Base-by-base conservation (phyloP, 2,888 invertebrate genomes). In the Andrena hattorfiana region DNA sequence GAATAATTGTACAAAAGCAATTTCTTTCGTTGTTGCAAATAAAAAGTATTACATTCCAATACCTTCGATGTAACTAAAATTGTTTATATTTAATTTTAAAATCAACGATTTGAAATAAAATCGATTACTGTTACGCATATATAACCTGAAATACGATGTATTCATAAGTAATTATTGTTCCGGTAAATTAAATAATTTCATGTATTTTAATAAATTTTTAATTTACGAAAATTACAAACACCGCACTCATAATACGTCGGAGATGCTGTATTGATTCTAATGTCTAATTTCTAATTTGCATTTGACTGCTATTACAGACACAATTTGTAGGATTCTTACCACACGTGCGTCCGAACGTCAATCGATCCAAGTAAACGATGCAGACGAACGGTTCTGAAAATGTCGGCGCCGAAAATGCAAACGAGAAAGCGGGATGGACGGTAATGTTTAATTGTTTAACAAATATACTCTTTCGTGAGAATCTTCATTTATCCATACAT, bases 341-440 rank as follows among this genome's bases (percentile, higher is more conserved):
- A 69, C 59, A 64, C 81, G 51, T 64, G 62, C 60, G 60, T 23
- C 23, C 35, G 66, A 49, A 62, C 54, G 56, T 26, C 51, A 60
- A 62, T 49, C 20, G 32, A 70, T 23, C 54, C 5, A 51, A 78
- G 49, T 75, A 64, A 64, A 85, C 66, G 76, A 94, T 94, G 94
- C 94, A 94, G 91, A 93, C 91, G 90, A 94, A 94, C 93, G 94
- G 94, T 78, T 88, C 92, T 85, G 94, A 94, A 86, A 90, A 89
- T 90, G 91, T 91, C 81, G 90, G 89, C 75, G 68, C 92, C 48
- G 94, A 94, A 89, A 93, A 93, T 87, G 91, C 93, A 72, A 90
- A 92, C 83, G 94, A 94, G 77, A 92, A 89, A 87, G 91, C 93
- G 64, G 94, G 94, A 82, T 94, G 94, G 94, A 94, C 93, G 90